Evolutionary conservation across 2,888 invertebrate genomes (phyloP).

Genomic region (Strigamia crassipes): DNA sequence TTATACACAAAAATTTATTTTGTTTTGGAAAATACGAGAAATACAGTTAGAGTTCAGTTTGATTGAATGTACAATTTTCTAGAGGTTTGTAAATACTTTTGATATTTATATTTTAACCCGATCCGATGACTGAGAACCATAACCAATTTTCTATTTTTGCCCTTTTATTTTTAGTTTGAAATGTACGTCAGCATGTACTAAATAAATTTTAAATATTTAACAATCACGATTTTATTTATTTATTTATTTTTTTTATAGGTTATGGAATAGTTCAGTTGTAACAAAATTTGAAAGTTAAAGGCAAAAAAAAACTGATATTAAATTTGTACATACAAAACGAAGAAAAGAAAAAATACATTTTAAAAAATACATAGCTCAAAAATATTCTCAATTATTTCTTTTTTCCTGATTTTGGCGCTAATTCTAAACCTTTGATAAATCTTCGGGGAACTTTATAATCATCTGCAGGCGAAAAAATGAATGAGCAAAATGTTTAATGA

Average conservation of each 20-base stretch:
- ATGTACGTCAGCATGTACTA: not conserved
- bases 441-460: conserved; percentile 77
- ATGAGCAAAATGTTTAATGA: conserved; percentile 44
- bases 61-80: not conserved
- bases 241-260: conserved; percentile 1
- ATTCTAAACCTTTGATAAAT: conserved; percentile 75
- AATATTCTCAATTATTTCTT: conserved; percentile 50
- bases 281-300: not conserved
- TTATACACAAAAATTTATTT: too few species aligned
- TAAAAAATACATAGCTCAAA: not conserved
- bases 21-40: too few species aligned
- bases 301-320: not conserved
- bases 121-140: not conserved
- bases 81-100: not conserved
- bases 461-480: conserved; percentile 59
- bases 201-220: conserved; percentile 15
- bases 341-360: not conserved
- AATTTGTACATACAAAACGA: not conserved
- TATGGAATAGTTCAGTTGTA: not conserved
- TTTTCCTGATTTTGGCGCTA: conserved; percentile 69
- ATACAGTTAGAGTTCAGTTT: too few species aligned
- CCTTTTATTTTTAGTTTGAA: not conserved
- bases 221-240: not conserved
- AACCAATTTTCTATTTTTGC: not conserved
- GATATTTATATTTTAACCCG: not conserved